These are phyloP conservation scores for Heliconius cydno DNA, from an alignment of 2,888 invertebrate genomes.

Conservation along the genomic window DNA sequence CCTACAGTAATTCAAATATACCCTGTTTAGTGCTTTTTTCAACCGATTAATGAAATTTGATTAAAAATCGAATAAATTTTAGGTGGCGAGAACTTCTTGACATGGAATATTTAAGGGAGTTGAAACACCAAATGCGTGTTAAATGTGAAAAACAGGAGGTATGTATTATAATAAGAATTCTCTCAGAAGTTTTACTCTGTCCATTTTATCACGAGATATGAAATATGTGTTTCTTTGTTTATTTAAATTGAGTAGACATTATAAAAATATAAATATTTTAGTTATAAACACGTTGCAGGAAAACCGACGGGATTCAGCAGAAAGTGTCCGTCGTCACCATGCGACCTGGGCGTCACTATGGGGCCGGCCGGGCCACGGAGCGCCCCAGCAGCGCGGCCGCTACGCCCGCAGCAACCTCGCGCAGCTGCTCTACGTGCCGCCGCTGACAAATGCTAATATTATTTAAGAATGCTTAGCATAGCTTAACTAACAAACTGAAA, in stretches of 20 bases:
- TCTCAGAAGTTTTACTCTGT: neutral
- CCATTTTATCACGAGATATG: neutral
- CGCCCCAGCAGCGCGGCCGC: slow-evolving; percentile 77
- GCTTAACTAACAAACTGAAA: neutral
- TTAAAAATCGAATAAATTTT: slow-evolving; percentile 42
- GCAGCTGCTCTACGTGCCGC: slow-evolving; percentile 67
- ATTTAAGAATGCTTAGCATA: neutral
- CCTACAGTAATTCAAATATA: no score
- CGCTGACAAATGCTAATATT: slow-evolving; percentile 49
- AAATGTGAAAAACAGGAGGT: slow-evolving; percentile 74
- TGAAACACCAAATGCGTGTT: slow-evolving; percentile 74
- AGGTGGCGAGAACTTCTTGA: slow-evolving; percentile 78
- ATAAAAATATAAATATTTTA: no score
- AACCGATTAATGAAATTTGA: neutral
- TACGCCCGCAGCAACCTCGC: slow-evolving; percentile 75
- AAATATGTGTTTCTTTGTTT: no score
- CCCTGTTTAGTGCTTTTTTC: no score
- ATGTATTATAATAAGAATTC: slow-evolving; percentile 32
- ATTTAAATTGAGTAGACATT: no score
- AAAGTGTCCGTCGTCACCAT: slow-evolving; percentile 87
- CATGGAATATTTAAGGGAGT: slow-evolving; percentile 68
- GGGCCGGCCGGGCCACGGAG: slow-evolving; percentile 90
- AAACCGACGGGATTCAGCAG: slow-evolving; percentile 84
- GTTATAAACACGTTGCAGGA: slow-evolving; percentile 69
- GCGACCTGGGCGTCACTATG: slow-evolving; percentile 90